Evolutionary conservation across 2,113 vertebrate genomes (phyloP), one percentile per base, ranked within the genome.

Genomic region (Upupa epops): DNA sequence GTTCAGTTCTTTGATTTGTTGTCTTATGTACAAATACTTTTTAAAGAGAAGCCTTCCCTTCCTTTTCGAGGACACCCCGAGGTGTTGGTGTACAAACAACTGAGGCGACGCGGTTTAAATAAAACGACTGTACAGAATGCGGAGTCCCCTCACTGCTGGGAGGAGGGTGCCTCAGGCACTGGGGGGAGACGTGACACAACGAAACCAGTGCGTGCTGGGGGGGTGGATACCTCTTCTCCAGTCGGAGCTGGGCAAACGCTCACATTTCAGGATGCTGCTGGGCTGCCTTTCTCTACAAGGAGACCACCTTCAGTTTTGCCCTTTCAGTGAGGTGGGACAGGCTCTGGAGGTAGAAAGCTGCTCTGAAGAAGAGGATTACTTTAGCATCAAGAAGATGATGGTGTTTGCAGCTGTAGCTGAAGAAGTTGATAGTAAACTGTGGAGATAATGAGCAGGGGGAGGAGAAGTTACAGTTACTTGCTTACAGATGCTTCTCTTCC

Each of bases 1-100:
- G 58, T 85, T 93, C 61, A 83, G 81, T 93, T 83, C 84, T 89
- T 70, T 81, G 22, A 92, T 66, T 83, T 86, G 45, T 89, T 81
- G 83, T 92, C 92, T 84, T 74, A 40, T 78, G 94, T 96, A 96
- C 46, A 90, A 93, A 90, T n/a, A 66, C 71, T 84, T 94, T 96
- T 96, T 92, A 96, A 94, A 89, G 49, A 81, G 54, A 46, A 51
- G 3, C 49, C 54, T 94, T 95, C 64, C 68, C 86, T 82, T 52
- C 68, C 88, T 96, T 96, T 75, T 83, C 19, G 66, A 95, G 84
- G 92, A 91, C 51, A 84, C 93, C 72, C 88, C 85, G 85, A 94
- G 93, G 92, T 78, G 72, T 89, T 94, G 64, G 89, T 87, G 93
- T 95, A 94, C 90, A 96, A 89, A 71, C 75, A 37, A 12, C 40